Evolutionary conservation across 2,888 invertebrate genomes (phyloP).

Genomic region (Lycaena phlaeas): DNA sequence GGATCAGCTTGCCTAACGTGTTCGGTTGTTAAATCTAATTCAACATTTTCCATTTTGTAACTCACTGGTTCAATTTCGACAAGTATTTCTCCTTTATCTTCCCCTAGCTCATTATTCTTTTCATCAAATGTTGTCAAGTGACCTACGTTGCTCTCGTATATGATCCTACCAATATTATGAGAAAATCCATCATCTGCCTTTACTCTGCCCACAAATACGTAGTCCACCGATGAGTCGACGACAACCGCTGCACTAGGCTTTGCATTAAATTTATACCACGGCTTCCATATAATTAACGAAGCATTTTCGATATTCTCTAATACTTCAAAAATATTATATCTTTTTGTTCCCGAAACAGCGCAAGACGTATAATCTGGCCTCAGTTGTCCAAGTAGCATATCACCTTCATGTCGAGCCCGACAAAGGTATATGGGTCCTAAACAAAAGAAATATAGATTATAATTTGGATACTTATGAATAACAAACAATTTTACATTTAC

Average conservation of each 20-base stretch:
- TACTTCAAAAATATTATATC: conserved; percentile 77
- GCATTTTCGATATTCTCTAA: conserved; percentile 85
- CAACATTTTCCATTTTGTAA: conserved; percentile 82
- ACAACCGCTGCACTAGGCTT: conserved; percentile 80
- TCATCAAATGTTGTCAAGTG: conserved; percentile 79
- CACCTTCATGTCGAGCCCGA: conserved; percentile 79
- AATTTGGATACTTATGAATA: not conserved
- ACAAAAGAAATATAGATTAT: conserved; percentile 2
- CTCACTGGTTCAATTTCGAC: conserved; percentile 85
- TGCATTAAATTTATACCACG: conserved; percentile 79
- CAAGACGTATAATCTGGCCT: conserved; percentile 74
- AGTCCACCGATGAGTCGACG: conserved; percentile 57
- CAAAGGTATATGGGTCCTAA: conserved; percentile 78
- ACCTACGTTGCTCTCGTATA: conserved; percentile 77
- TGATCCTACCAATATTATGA: conserved; percentile 81
- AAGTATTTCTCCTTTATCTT: conserved; percentile 81
- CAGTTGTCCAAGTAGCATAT: conserved; percentile 82
- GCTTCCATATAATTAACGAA: conserved; percentile 82
- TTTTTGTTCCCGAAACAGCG: conserved; percentile 75
- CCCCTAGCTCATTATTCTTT: conserved; percentile 66
- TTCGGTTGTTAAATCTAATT: conserved; percentile 69
- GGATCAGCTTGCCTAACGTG: conserved; percentile 61
- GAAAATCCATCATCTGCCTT: conserved; percentile 49
- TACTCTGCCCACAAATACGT: conserved; percentile 50
- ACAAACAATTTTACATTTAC: not conserved